Base-by-base conservation (phyloP, 1,140 invertebrate genomes). In the Babylonia areolata region DNA sequence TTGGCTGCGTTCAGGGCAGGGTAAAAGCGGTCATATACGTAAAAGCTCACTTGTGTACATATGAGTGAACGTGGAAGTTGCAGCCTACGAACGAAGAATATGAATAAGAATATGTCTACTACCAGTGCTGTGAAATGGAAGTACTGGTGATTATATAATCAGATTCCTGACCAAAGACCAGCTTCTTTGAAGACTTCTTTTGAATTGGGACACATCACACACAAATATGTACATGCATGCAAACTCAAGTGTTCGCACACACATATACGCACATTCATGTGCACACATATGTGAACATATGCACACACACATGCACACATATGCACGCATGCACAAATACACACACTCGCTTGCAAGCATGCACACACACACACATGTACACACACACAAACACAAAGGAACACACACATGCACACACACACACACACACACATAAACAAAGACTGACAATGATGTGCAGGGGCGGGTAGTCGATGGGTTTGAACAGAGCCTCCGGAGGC, bases 361-460 rank as follows among this genome's bases (percentile, higher is more conserved):
- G 0, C 58, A 64, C 58, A 64, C 58, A 64, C 58, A 64, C 58
- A 64, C 58, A 64, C 58, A 64, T 5, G 0, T 5, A 23, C 12
- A 64, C 58, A 64, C 58, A 64, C 12, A 64, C 12, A 64, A 5
- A 64, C 58, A 64, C 23, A 23, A 64, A 64, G 28, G 58, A 64
- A 12, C 58, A 64, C 35, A 54, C n/a, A 11, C 5, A 64, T 11
- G 5, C 28, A 11, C 12, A 17, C 28, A 64, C 58, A 64, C 58
- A 64, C 12, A 3, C 12, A 23, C 12, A 64, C 58, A 64, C 58
- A 64, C 12, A 64, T 6, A 64, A 5, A 64, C 58, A 64, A 17
- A 9, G 81, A 91, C 93, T 91, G 89, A 94, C 94, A 93, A 94
- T 94, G 71, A 94, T 94, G 89, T 94, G 93, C 20, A 94, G 87